Conservation (phyloP, 1,140 invertebrate genomes). For the Nasonia longicornis region DNA sequence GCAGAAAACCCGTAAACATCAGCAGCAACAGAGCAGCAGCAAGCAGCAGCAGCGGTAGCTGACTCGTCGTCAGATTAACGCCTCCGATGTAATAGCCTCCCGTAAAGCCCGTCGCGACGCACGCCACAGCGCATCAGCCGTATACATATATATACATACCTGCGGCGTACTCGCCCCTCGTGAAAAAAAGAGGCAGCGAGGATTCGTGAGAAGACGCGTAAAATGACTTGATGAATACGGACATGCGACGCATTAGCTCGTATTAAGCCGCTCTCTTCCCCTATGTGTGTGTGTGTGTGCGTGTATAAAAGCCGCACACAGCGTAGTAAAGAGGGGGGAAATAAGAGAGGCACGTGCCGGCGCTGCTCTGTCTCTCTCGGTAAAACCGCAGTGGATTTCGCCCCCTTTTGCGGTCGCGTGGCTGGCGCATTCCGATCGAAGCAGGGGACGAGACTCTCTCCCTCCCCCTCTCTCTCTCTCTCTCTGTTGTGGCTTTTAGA, state of each 20-base stretch:
- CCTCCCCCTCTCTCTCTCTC: too few species aligned
- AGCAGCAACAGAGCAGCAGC: background rate
- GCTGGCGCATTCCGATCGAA: background rate
- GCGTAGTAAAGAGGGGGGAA: too few species aligned
- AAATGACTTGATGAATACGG: constrained; percentile 68
- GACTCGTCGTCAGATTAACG: constrained; percentile 25
- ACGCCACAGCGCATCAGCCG: too few species aligned
- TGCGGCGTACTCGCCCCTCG: too few species aligned
- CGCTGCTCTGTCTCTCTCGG: background rate
- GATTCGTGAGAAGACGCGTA: constrained; percentile 39
- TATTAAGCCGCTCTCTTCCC: constrained; percentile 58
- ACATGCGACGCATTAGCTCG: constrained; percentile 65
- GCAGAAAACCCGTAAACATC: background rate
- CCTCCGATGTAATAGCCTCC: constrained; percentile 7
- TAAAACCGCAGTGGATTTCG: background rate
- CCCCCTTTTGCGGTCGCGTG: background rate
- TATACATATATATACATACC: background rate
- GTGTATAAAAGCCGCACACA: background rate
- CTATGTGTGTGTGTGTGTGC: constrained; percentile 14
- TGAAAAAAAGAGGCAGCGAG: constrained; percentile 4
- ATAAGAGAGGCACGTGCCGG: constrained; percentile 11
- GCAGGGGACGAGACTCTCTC: background rate
- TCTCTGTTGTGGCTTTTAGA: background rate
- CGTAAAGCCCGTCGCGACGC: background rate
- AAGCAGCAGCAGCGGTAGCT: background rate